Base-by-base conservation (phyloP, 2,888 invertebrate species). In the Ophion slaviceki region DNA sequence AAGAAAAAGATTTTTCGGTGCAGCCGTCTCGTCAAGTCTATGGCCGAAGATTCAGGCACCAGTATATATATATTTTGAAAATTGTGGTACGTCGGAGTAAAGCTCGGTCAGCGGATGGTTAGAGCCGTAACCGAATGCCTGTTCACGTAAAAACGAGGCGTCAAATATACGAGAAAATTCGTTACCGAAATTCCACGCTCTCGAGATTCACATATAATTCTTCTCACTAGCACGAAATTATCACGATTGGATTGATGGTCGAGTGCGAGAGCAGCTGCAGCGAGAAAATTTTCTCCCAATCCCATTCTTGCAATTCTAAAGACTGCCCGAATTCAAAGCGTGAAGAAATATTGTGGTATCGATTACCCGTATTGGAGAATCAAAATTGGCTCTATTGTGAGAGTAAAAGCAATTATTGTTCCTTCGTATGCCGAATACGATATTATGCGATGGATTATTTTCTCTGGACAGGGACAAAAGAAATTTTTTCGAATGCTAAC, bases 151-250 rank as follows among this genome's bases (percentile, higher is more conserved):
- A 79, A 86, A 87, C 86, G 84, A 87, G 80, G 83, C 86, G 86
- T 76, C 80, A 85, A 87, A 86, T 84, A 82, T 32, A 68, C 71
- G 82, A 67, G 66, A 77, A 62, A 80, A 85, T 87, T 87, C 83
- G 83, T 86, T 85, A 79, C 87, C 76, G 79, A 68, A 85, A 85
- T 87, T 86, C 85, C 59, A 87, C 86, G 87, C 84, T 87, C 83
- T 80, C 78, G 80, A 83, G 80, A 83, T 68, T 47, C 61, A 80
- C 62, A 70, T 83, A 80, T 80, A 74, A 80, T 80, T 77, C 80
- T 83, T 86, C 82, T 80, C 80, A 80, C 86, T 83, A 80, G 80
- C 68, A 74, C 68, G 68, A 78, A 83, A 83, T 83, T 77, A 83
- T 83, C 72, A 68, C 77, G 72, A 80, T 57, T 66, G 68, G 74